phyloP scores from a whole-genome alignment of 2,113 vertebrate species.

The Eulemur rufifrons region DNA sequence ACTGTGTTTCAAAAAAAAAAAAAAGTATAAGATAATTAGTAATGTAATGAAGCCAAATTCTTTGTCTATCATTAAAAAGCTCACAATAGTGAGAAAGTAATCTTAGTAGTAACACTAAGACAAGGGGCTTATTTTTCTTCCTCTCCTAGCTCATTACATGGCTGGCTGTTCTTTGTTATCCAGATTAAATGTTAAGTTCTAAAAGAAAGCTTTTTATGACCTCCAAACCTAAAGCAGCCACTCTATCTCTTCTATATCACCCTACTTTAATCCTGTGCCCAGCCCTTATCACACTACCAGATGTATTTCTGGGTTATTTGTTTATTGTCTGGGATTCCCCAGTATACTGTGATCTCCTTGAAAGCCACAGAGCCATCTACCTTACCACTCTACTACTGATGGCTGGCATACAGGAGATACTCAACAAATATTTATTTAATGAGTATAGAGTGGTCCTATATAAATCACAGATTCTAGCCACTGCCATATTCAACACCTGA shows the following conservation, averaged over 20 bases:
- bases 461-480: conserved; percentile 19
- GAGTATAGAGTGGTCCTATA: not conserved
- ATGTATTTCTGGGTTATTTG: conserved; percentile 26
- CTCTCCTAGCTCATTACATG: not conserved
- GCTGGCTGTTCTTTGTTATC: not conserved
- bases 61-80: not conserved
- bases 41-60: not conserved
- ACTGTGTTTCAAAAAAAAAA: not conserved
- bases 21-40: not conserved
- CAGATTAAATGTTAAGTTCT: conserved; percentile 9
- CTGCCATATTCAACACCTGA: conserved; percentile 30
- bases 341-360: not conserved
- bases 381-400: not conserved
- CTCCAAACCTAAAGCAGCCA: not conserved
- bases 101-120: not conserved
- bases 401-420: not conserved
- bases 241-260: not conserved
- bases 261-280: not conserved
- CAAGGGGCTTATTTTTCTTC: not conserved
- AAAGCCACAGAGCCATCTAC: not conserved
- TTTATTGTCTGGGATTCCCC: not conserved
- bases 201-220: not conserved
- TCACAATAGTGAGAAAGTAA: not conserved
- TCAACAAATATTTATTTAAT: conserved; percentile 10
- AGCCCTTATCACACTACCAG: not conserved